Evolutionary conservation across 2,797 vertebrate genomes (phyloP).

Genomic region (Ara ararauna): DNA sequence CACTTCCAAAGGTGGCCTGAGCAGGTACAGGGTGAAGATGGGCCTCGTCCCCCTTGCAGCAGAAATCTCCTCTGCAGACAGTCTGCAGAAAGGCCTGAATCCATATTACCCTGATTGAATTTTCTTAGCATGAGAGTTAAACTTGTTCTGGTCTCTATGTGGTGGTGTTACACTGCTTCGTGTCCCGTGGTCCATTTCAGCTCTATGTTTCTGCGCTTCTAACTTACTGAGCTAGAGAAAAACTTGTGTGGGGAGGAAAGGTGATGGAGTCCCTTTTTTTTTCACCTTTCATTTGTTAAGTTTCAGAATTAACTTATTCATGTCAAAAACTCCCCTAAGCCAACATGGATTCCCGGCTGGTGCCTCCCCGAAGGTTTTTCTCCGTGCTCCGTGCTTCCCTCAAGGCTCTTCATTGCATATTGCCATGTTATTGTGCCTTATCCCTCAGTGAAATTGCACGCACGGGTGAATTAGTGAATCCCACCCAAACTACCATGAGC

Average conservation of each 20-base stretch:
- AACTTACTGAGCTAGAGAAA: background rate
- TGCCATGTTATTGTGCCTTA: background rate
- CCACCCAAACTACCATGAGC: background rate
- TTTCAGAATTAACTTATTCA: background rate
- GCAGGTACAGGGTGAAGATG: background rate
- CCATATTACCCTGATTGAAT: background rate
- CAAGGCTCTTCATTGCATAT: background rate
- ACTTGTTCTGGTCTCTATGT: background rate
- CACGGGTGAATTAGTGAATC: background rate
- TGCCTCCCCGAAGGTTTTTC: background rate
- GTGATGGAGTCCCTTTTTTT: background rate
- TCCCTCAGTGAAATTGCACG: fast-evolving
- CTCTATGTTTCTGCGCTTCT: background rate
- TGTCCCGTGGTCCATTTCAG: background rate
- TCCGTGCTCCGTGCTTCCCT: background rate
- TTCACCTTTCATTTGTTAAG: background rate
- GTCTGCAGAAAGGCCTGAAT: background rate
- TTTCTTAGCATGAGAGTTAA: background rate
- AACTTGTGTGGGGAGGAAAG: background rate
- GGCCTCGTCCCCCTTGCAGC: no score
- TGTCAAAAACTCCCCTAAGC: background rate
- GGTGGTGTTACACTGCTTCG: background rate
- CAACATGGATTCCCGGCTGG: background rate
- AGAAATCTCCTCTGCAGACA: background rate
- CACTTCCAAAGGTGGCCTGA: background rate